These are phyloP conservation scores for Netelia melanura DNA, from an alignment of 2,888 invertebrate genomes.

Conservation along the genomic window DNA sequence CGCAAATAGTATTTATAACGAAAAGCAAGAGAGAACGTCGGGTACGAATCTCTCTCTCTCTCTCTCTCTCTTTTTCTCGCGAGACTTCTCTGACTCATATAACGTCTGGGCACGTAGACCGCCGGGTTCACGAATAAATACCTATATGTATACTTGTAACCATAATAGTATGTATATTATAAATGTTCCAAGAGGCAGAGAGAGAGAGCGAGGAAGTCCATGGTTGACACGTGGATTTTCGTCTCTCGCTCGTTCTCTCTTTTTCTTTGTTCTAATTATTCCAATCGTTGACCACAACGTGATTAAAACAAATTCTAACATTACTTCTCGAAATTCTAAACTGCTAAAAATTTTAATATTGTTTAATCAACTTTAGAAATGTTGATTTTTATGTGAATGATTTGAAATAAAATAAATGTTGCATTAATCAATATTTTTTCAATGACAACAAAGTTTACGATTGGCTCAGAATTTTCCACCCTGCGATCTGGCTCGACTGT, in stretches of 20 bases:
- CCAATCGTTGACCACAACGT: too few species aligned
- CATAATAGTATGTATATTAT: conserved; percentile 27
- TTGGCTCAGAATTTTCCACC: too few species aligned
- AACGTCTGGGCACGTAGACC: conserved; percentile 71
- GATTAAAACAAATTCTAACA: too few species aligned
- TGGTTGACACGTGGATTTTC: conserved; percentile 12
- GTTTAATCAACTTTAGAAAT: too few species aligned
- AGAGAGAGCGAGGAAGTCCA: not conserved
- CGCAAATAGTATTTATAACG: conserved; percentile 72
- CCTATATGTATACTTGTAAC: conserved; percentile 44
- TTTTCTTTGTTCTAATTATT: not conserved
- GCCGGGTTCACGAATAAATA: conserved; percentile 40
- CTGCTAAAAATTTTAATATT: too few species aligned
- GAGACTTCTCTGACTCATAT: conserved; percentile 68
- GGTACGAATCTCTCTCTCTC: not conserved
- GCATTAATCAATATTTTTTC: too few species aligned
- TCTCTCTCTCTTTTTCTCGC: not conserved
- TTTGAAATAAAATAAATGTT: too few species aligned
- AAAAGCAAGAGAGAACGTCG: conserved; percentile 21
- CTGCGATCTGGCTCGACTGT: too few species aligned
- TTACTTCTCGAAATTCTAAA: too few species aligned
- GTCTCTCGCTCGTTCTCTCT: not conserved
- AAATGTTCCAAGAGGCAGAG: conserved; percentile 2
- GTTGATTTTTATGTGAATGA: too few species aligned
- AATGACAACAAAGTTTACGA: too few species aligned